Evolutionary conservation across 2,888 invertebrate species (phyloP).

Genomic region (Alcis repandata): DNA sequence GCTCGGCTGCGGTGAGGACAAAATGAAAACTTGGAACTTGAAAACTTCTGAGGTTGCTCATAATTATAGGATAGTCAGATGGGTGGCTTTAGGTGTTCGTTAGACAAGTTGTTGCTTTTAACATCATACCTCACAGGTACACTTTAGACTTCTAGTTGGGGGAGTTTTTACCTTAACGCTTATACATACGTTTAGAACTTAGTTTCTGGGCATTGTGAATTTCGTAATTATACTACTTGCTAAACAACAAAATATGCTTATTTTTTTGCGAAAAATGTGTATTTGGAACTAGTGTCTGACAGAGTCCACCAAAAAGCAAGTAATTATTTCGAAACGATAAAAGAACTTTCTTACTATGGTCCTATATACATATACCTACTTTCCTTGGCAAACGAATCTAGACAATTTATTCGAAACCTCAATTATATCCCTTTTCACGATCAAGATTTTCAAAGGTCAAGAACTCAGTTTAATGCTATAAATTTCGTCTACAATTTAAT

Average conservation of each 20-base stretch:
- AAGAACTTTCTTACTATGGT: no score
- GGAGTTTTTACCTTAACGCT: no score
- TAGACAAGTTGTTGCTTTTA: background rate
- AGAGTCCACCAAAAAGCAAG: no score
- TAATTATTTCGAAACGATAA: no score
- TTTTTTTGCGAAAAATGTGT: no score
- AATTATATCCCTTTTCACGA: background rate
- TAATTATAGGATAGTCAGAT: slow-evolving; percentile 17
- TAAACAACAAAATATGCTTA: no score
- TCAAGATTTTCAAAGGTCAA: background rate
- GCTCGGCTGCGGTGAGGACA: slow-evolving; percentile 14
- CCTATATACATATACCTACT: background rate
- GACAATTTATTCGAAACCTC: background rate
- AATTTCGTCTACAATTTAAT: slow-evolving; percentile 13
- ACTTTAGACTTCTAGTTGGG: no score
- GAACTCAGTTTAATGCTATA: slow-evolving; percentile 3
- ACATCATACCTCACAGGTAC: no score
- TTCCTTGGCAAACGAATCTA: background rate
- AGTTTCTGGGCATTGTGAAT: no score
- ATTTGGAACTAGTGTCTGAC: no score
- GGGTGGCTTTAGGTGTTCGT: background rate
- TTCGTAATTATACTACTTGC: no score
- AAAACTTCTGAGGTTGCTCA: background rate
- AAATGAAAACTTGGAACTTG: slow-evolving; percentile 22
- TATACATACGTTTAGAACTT: no score